Evolutionary conservation across 2,113 vertebrate genomes (phyloP).

Genomic region (Leiothrix lutea): DNA sequence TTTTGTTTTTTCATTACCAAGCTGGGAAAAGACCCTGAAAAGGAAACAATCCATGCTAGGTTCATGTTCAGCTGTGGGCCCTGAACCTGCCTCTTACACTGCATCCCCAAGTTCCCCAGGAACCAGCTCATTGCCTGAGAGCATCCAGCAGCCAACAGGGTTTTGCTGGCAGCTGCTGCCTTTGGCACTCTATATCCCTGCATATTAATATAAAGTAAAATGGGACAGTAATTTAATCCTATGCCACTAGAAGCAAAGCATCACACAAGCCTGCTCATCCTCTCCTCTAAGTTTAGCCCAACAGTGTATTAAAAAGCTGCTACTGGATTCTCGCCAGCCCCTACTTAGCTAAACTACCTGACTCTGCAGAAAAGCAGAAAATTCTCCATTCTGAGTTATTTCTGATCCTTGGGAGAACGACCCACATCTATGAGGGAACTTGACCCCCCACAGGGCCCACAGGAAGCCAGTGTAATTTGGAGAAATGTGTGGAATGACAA

Average conservation of each 20-base stretch:
- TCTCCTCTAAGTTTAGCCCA: conserved; percentile 32
- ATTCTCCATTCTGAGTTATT: not conserved
- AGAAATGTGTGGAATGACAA: not conserved
- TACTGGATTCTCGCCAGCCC: conserved; percentile 9
- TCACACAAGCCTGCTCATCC: conserved; percentile 16
- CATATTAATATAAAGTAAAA: not conserved
- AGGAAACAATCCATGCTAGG: not conserved
- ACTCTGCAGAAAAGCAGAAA: conserved; percentile 12
- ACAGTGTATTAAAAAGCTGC: conserved; percentile 30
- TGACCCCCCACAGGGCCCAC: not conserved
- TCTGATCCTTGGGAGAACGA: not conserved
- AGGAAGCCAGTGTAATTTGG: not conserved
- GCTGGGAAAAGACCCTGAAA: accelerated
- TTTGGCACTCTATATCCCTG: not conserved
- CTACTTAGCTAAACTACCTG: conserved; percentile 52
- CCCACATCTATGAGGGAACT: not conserved
- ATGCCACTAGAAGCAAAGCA: not conserved
- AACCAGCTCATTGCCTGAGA: not conserved
- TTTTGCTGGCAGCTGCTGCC: not conserved
- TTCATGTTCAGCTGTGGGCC: not conserved
- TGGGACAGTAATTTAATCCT: conserved; percentile 28
- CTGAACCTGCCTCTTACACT: not conserved
- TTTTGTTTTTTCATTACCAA: not conserved
- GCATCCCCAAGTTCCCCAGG: not conserved
- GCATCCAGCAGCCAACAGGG: not conserved